Evolutionary conservation across 2,888 invertebrate genomes (phyloP), one percentile per base, ranked within the genome.

Genomic region (Lordiphosa andalusiaca): DNA sequence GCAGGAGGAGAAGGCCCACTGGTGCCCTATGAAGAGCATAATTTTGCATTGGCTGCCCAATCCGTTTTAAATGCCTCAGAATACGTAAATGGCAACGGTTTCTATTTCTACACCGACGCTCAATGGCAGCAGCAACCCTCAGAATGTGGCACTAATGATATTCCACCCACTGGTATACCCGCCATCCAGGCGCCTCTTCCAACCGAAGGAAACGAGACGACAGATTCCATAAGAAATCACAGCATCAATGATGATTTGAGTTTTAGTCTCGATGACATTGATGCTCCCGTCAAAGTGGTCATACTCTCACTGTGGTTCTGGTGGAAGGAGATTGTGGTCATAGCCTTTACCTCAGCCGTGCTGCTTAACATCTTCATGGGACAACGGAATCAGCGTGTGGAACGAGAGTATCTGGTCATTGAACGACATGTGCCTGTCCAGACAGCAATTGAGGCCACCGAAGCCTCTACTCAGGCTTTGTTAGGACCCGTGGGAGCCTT

Each of bases 261-360:
- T 46, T 88, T 87, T 37, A 87, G 85, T 53, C 85, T 89, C 30
- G 90, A 91, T 30, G 91, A 91, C n/a, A 89, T 91, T 21, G 91
- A 92, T 57, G 92, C 92, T 7, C 92, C 93, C 13, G 92, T 93
- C 0, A 93, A 93, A 86, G 91, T 94, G 2, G 93, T 94, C 64
- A 93, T 94, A 39, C 92, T 93, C 9, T 94, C 95, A 0, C 88
- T 96, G 0, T 95, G 95, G 94, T 93, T 93, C 88, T 95, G 94
- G 93, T 96, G 94, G 94, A 95, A 94, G 89, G 95, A 96, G 88
- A 94, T 96, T 5, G 87, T 94, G 2, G 91, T 94, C 2, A 94
- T 96, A 47, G 94, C 94, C 3, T 87, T 96, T 36, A 92, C 94
- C 5, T 93, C 94, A 0, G 94, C 95, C 0, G 84, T 95, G 37